These are phyloP conservation scores for Argya squamiceps DNA, from an alignment of 2,797 vertebrate genomes.

Conservation along the genomic window DNA sequence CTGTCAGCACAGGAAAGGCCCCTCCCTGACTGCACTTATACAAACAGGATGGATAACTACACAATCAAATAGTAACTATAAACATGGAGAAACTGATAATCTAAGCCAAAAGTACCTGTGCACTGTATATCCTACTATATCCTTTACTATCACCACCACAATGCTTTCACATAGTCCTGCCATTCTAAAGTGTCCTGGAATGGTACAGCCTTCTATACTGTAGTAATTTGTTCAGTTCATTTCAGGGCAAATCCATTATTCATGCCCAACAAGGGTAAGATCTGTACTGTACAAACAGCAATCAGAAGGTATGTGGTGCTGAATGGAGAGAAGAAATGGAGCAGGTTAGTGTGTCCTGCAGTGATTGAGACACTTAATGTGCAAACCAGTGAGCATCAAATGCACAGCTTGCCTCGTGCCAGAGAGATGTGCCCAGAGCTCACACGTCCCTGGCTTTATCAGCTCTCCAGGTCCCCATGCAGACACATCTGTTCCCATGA, in stretches of 20 bases:
- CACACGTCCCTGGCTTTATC: not conserved
- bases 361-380: not conserved
- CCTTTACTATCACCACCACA: not conserved
- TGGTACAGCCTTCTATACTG: not conserved
- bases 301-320: not conserved
- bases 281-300: not conserved
- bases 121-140: not conserved
- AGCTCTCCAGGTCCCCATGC: not conserved
- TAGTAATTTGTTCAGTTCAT: not conserved
- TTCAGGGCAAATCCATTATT: not conserved
- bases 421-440: not conserved
- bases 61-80: not conserved
- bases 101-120: not conserved
- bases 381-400: not conserved
- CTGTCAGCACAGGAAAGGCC: constrained; percentile 16
- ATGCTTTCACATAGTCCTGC: not conserved
- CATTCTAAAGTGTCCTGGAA: not conserved
- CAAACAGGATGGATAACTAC: not conserved
- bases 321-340: not conserved
- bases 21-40: not conserved
- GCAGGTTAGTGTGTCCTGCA: not conserved
- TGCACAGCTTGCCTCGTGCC: not conserved
- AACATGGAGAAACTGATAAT: not conserved
- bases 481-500: not conserved
- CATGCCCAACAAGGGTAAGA: not conserved